Base-by-base conservation (phyloP, 2,113 vertebrate species). In the Todiramphus saurophagus region DNA sequence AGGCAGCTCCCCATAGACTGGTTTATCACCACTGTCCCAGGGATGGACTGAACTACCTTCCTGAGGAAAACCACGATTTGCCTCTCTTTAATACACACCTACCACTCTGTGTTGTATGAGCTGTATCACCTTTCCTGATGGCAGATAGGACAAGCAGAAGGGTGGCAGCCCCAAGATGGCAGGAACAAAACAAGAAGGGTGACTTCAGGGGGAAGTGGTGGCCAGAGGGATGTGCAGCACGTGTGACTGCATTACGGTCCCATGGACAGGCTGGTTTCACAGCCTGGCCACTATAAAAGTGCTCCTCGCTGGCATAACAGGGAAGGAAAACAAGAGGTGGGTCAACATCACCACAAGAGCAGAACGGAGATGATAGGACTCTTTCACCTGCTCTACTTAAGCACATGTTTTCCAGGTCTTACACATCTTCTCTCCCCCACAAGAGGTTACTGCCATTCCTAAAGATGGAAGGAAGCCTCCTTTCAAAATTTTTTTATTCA, bases 381-480 rank as follows among this genome's bases (percentile, higher is more conserved):
- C 35, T 64, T 48, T 51, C 31, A 72, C 39, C 56, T 44, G 8
- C 25, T 78, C 16, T 86, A 28, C 56, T 81, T 80, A 17, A 91
- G 11, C 41, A 51, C 25, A 35, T 63, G 37, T 12, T 74, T 83
- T 73, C 31, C 24, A 63, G 63, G 53, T 30, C 43, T 74, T 82
- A n/a, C 0, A 4, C 58, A 77, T 35, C 9, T 50, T 62, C 87
- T 33, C n/a, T 75, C 48, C 9, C 19, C 8, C 37, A 27, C 33
- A 92, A 63, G 4, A 67, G 16, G 21, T 94, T 91, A 88, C 39
- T 93, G 86, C 20, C 74, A 46, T 93, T 93, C 25, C 55, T 87
- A 88, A 90, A 93, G 79, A 62, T 23, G 9, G 35, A 51, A 58
- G 10, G 50, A 95, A 77, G 24, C 84, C 28, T 74, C 25, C 68